Percentiles rank a stretch among this genome's conserved stretches.
Conservation (phyloP, 2,888 invertebrate genomes). For the Gymnosoma rotundatum region DNA sequence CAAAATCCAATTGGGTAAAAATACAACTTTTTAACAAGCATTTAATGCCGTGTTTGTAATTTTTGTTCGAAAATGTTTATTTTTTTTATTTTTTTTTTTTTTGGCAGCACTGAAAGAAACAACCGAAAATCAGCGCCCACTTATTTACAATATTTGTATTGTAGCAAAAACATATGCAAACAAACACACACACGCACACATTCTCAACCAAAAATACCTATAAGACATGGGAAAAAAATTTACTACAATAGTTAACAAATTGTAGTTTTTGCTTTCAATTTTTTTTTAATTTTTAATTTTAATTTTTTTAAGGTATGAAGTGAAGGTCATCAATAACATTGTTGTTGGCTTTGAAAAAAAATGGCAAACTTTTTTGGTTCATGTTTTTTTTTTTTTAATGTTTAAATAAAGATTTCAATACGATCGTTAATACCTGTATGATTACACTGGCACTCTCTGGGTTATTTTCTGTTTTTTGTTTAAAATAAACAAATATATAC, state of each 20-base stretch:
- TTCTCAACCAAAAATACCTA: background rate
- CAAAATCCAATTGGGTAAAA: conserved; percentile 18
- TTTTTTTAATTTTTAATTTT: background rate
- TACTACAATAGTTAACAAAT: conserved; percentile 36
- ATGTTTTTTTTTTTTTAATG: too few relatives aligned
- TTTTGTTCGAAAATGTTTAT: conserved; percentile 6
- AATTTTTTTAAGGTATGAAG: background rate
- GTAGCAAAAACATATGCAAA: conserved; percentile 24
- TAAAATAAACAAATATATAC: too few relatives aligned
- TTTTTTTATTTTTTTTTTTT: too few relatives aligned
- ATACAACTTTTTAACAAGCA: conserved; percentile 51
- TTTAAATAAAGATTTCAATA: too few relatives aligned
- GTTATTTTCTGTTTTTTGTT: too few relatives aligned
- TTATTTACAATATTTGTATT: conserved; percentile 50
- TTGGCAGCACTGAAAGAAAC: conserved; percentile 44
- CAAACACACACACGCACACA: background rate
- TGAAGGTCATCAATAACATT: background rate
- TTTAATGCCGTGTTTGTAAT: conserved; percentile 49
- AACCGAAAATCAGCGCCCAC: conserved; percentile 58
- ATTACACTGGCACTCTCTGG: too few relatives aligned
- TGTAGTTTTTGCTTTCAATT: conserved; percentile 12
- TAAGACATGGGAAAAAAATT: conserved; percentile 8
- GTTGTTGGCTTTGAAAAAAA: too few relatives aligned
- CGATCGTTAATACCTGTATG: too few relatives aligned
- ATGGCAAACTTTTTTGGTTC: too few relatives aligned